Percentiles rank a stretch among this genome's conserved stretches.
These are phyloP conservation scores for Siphamia tubifer DNA, from an alignment of 2,113 vertebrate genomes.

Conservation along the genomic window DNA sequence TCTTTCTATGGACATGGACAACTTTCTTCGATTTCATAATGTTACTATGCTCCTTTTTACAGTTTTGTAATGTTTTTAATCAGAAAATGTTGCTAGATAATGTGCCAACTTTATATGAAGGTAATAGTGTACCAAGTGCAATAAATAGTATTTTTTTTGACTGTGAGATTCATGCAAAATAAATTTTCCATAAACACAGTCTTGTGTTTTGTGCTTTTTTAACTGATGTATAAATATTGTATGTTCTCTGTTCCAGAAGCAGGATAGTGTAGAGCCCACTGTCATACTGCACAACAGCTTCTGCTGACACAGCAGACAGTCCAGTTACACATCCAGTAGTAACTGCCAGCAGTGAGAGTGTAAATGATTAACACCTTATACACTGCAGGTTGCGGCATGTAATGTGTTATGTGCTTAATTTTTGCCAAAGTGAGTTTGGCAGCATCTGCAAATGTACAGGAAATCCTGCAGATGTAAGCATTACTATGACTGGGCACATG, in stretches of 20 bases:
- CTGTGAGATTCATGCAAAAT: constrained; percentile 11
- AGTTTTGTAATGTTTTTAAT: constrained; percentile 10
- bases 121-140: background rate
- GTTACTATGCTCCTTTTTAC: background rate
- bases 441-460: background rate
- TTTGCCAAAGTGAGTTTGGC: background rate
- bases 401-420: background rate
- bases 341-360: constrained; percentile 12
- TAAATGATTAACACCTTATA: constrained; percentile 32
- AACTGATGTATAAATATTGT: background rate
- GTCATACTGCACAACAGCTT: constrained; percentile 17
- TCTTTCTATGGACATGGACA: constrained; percentile 23
- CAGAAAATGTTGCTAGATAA: background rate
- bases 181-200: constrained; percentile 18
- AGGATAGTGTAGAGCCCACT: background rate
- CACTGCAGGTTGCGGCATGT: constrained; percentile 12
- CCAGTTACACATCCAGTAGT: constrained; percentile 51
- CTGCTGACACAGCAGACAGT: constrained; percentile 63
- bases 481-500: background rate
- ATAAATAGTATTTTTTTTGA: constrained; percentile 27
- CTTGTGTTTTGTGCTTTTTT: background rate
- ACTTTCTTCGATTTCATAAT: constrained; percentile 22
- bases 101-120: background rate
- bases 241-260: background rate
- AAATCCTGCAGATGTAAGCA: constrained; percentile 15